These are phyloP conservation scores for Ceratina calcarata DNA, from an alignment of 1,140 invertebrate genomes.

Conservation along the genomic window DNA sequence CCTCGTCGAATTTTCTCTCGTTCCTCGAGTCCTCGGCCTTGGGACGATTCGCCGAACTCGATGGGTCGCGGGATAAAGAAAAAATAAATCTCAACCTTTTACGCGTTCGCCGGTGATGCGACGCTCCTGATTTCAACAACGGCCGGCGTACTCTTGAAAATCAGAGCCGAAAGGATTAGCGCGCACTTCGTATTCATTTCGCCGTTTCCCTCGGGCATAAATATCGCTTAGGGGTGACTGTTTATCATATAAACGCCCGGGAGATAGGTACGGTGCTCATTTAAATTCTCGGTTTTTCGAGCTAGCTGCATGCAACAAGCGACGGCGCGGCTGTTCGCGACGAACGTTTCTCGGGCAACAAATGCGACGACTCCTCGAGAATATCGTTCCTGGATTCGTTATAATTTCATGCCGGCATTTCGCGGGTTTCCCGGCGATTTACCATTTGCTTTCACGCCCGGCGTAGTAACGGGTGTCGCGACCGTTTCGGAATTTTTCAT, in stretches of 20 bases:
- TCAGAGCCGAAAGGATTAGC: constrained; percentile 55
- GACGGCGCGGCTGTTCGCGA: constrained; percentile 27
- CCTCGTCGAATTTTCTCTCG: constrained; percentile 17
- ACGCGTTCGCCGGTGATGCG: background rate
- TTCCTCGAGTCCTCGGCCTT: constrained; percentile 25
- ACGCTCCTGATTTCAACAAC: too few relatives aligned
- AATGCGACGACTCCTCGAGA: constrained; percentile 20
- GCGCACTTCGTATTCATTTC: constrained; percentile 61
- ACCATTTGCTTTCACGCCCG: constrained; percentile 12
- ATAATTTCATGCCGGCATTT: constrained; percentile 51
- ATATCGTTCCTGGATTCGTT: constrained; percentile 45
- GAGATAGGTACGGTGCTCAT: constrained; percentile 57
- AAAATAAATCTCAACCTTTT: too few relatives aligned
- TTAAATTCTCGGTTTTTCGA: constrained; percentile 67
- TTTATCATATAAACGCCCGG: constrained; percentile 69
- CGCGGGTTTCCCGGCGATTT: constrained; percentile 27
- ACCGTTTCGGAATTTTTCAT: constrained; percentile 39
- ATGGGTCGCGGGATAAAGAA: constrained; percentile 31
- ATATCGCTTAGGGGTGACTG: constrained; percentile 68
- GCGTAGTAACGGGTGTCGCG: background rate
- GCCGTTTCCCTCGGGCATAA: constrained; percentile 53
- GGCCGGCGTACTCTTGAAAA: background rate
- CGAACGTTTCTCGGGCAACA: background rate
- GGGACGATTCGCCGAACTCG: constrained; percentile 29
- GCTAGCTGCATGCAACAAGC: constrained; percentile 62